These are phyloP conservation scores for Sinocyclocheilus grahami DNA, from an alignment of 2,113 vertebrate genomes.

Conservation along the genomic window DNA sequence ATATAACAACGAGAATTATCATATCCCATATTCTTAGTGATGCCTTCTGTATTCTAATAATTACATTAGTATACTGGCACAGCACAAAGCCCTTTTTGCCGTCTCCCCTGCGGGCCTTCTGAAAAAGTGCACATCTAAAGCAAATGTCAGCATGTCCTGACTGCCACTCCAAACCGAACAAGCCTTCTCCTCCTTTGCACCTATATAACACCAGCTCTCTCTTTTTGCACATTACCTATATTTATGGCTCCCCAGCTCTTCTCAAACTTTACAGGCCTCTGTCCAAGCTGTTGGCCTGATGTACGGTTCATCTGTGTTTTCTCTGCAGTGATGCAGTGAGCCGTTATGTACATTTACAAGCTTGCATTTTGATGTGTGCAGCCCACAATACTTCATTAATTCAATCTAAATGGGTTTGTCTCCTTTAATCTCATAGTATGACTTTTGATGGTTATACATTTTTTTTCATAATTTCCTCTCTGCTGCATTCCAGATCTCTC, in stretches of 20 bases:
- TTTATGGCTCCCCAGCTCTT: background rate
- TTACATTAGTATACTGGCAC: too few species aligned
- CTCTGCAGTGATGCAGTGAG: background rate
- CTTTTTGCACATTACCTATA: background rate
- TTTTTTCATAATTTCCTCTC: background rate
- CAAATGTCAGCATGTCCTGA: conserved; percentile 68
- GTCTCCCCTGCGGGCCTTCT: conserved; percentile 62
- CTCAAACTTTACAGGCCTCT: background rate
- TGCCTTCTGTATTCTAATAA: background rate
- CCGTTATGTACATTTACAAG: background rate
- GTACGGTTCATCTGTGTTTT: background rate
- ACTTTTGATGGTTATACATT: background rate
- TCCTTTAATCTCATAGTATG: background rate
- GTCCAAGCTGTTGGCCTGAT: background rate
- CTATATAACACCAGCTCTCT: background rate
- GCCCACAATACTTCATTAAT: background rate
- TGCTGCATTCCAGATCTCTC: background rate
- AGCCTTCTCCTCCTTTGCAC: background rate
- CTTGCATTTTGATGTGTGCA: background rate
- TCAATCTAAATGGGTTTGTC: conserved; percentile 6
- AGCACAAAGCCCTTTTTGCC: too few species aligned
- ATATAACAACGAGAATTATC: background rate
- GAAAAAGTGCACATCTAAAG: conserved; percentile 70
- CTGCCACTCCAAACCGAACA: conserved; percentile 54
- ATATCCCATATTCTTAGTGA: background rate